Evolutionary conservation across 2,113 vertebrate genomes (phyloP), one percentile per base, ranked within the genome.

Genomic region (Drymodes brunneopygia): DNA sequence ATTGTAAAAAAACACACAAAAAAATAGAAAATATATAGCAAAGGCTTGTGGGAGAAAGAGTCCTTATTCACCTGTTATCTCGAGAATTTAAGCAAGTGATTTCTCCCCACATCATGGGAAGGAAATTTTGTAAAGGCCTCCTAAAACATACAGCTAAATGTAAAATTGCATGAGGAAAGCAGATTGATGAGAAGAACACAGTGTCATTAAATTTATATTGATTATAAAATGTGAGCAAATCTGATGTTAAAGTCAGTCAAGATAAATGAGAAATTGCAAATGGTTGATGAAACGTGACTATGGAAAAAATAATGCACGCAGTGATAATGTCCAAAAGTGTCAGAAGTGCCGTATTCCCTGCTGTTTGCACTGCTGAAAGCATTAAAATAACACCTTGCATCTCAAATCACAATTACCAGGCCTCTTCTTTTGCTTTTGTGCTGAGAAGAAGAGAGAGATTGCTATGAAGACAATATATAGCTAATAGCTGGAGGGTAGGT

Each of bases 401-500:
- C 80, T 92, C 65, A 95, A 95, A 93, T 77, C 81, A 79, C 82
- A 94, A 95, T 96, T 95, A 93, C 60, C 48, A 72, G 84, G 51
- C 54, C 61, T 88, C 77, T 96, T 53, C 81, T 81, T 90, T 47
- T 84, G 75, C 88, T 86, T 87, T 75, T 83, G 57, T 86, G 85
- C 85, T 77, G 88, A 77, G 57, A 24, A 85, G 88, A 91, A 91
- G 56, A 92, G 75, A 90, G 80, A 16, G 54, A 95, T 97, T 95
- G 92, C 96, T 95, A 97, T 97, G 96, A 95, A 96, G 94, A 97
- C 96, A 94, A 87, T 88, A 90, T 83, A 92, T 71, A 91, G 36
- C 94, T 95, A 93, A 95, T 95, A 92, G 67, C 92, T 94, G 86
- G 60, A 93, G 91, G 83, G 92, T 96, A 95, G 96, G 89, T 95